phyloP scores from a whole-genome alignment of 2,113 vertebrate species.

The Tachycineta bicolor region DNA sequence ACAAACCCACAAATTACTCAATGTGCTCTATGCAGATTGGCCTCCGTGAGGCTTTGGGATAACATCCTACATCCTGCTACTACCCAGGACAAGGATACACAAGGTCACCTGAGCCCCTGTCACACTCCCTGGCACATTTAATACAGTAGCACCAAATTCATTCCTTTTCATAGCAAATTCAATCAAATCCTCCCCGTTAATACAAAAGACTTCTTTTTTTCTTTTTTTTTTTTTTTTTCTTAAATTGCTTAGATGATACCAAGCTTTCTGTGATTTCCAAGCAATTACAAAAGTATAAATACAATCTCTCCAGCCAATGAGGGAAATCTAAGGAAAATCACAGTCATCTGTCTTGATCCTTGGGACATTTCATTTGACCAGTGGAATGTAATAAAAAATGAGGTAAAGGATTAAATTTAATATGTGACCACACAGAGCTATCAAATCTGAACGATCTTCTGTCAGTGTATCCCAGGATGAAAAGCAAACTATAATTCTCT shows the following conservation, averaged over 20 bases:
- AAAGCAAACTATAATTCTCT: conserved; percentile 43
- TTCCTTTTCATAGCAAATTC: not conserved
- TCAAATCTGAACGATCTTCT: not conserved
- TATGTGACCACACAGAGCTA: not conserved
- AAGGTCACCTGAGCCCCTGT: conserved; percentile 62
- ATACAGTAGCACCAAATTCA: not conserved
- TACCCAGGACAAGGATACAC: conserved; percentile 80
- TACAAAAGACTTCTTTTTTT: not conserved
- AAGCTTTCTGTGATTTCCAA: not conserved
- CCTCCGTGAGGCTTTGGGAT: conserved; percentile 57
- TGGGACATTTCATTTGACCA: not conserved
- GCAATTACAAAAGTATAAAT: not conserved
- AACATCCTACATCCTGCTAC: conserved; percentile 65
- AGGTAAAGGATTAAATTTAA: not conserved
- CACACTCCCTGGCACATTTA: not conserved
- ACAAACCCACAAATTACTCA: conserved; percentile 83
- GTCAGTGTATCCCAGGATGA: not conserved
- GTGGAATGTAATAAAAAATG: not conserved
- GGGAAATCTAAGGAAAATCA: not conserved
- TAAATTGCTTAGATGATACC: not conserved
- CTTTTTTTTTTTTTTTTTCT: not conserved
- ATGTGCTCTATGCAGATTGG: conserved; percentile 77
- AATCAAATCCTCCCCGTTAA: not conserved
- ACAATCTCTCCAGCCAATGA: not conserved
- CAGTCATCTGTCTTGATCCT: not conserved